Base-by-base conservation (phyloP, 2,797 vertebrate genomes). In the Salmo trutta region DNA sequence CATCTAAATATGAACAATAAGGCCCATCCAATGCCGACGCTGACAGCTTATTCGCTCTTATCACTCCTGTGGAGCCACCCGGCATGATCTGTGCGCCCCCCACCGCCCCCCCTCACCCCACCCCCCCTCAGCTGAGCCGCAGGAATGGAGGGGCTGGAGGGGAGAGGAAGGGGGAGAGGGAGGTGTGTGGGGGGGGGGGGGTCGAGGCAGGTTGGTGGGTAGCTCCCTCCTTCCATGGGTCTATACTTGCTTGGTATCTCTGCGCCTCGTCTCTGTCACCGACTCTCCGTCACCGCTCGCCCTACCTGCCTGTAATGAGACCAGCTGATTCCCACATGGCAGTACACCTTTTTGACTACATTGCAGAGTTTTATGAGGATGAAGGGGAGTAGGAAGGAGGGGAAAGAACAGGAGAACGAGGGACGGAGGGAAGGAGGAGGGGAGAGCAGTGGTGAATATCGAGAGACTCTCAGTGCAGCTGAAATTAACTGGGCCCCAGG, bases 1-100 rank as follows among this genome's bases (percentile, higher is more conserved):
- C 91, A 93, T 93, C 92, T 94, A 93, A 93, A 93, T 93, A 93
- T 93, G 93, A 94, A 94, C 94, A 94, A 94, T 94, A 92, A 92
- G 89, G 88, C 78, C 88, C 87, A 88, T 86, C 90, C 56, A 68
- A 75, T 77, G 73, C 81, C 84, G 85, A 85, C 83, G 80, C 83
- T 81, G 88, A 85, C 87, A 86, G 88, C 86, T 91, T 90, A 90
- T 90, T 91, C 86, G 84, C 91, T 87, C 88, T 89, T 90, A 89
- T 90, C 86, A 85, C 89, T 87, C 85, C 91, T 78, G 87, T 73
- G 27, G 76, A 88, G 90, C 89, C 82, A 83, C 86, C 72, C 84
- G 47, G 90, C 85, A 74, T 92, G 91, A 92, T 90, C 87, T 33
- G 51, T 47, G 16, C 31, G 19, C 51, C 4, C 8, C 33, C 62